Conservation (phyloP, 2,888 invertebrate species). For the Kryphioiulus occultus region DNA sequence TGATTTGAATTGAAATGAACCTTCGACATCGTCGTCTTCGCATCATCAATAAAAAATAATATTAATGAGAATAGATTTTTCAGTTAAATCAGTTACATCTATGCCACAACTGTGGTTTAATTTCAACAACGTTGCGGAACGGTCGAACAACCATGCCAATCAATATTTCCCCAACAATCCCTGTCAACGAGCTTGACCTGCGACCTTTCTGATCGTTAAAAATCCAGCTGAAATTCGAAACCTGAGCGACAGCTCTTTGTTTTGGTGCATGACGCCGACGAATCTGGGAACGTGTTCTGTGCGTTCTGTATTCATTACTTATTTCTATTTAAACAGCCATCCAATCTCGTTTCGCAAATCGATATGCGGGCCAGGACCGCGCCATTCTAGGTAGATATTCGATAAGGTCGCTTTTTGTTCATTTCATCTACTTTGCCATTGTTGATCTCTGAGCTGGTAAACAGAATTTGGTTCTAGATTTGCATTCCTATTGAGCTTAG, state of each 20-base stretch:
- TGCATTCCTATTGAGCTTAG: neutral
- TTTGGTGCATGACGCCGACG: neutral
- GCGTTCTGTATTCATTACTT: neutral
- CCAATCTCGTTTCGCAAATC: neutral
- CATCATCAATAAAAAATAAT: too few relatives aligned
- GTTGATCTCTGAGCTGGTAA: neutral
- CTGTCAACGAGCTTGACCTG: too few relatives aligned
- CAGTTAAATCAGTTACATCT: too few relatives aligned
- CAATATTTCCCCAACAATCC: too few relatives aligned
- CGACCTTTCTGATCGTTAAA: too few relatives aligned
- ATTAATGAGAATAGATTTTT: too few relatives aligned
- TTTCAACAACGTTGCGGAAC: too few relatives aligned
- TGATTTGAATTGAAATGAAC: too few relatives aligned
- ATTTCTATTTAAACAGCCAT: slow-evolving; percentile 4
- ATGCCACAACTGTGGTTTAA: too few relatives aligned
- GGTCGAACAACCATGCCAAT: too few relatives aligned
- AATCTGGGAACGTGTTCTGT: neutral
- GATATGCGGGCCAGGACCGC: neutral
- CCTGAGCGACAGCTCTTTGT: neutral
- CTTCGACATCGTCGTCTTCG: too few relatives aligned
- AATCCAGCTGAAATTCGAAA: neutral
- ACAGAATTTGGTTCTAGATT: neutral
- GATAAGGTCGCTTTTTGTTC: neutral
- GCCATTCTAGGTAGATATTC: neutral
- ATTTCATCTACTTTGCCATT: slow-evolving; percentile 20